phyloP scores from a whole-genome alignment of 2,797 vertebrate species.

The Bradypodion ventrale region DNA sequence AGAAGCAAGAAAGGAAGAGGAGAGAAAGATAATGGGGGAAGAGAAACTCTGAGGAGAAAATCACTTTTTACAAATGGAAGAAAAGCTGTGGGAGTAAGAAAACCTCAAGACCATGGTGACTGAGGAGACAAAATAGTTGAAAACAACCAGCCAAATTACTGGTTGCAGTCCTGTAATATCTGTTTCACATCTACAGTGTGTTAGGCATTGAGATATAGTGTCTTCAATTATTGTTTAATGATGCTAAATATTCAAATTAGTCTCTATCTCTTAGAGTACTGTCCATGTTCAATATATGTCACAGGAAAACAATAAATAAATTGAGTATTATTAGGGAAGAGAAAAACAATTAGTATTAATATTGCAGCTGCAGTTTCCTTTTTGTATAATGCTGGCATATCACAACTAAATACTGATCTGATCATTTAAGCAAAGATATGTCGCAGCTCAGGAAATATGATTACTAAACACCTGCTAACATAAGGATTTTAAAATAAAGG shows the following conservation, averaged over 20 bases:
- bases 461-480: constrained; percentile 15
- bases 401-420: constrained; percentile 13
- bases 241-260: background rate
- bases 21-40: background rate
- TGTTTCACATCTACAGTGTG: background rate
- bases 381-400: background rate
- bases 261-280: background rate
- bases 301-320: constrained; percentile 8
- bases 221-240: constrained; percentile 12
- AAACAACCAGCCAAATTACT: background rate
- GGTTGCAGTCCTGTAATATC: background rate
- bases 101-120: background rate
- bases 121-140: background rate
- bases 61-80: background rate
- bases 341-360: constrained; percentile 8
- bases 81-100: background rate
- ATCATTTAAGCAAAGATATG: constrained; percentile 19
- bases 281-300: background rate
- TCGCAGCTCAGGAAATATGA: constrained; percentile 1
- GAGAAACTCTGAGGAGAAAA: background rate
- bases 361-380: constrained; percentile 13
- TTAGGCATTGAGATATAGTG: background rate
- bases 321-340: background rate
- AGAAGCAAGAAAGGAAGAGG: background rate
- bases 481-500: constrained; percentile 28